phyloP scores from a whole-genome alignment of 2,888 invertebrate genomes.

The Plemyria rubiginata region DNA sequence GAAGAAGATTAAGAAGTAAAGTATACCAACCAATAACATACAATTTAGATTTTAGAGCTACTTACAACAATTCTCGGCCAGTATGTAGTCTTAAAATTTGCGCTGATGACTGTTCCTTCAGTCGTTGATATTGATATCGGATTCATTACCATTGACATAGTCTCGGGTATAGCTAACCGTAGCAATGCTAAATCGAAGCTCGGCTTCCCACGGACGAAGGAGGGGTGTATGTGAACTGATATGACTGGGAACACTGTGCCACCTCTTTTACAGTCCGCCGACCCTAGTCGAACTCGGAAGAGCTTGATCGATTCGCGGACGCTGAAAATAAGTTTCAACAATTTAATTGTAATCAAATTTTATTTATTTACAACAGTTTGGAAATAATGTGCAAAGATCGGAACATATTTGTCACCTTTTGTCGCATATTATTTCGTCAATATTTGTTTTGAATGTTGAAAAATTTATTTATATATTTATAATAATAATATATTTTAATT shows the following conservation, averaged over 20 bases:
- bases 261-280: constrained; percentile 69
- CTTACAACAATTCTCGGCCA: constrained; percentile 76
- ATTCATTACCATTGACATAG: constrained; percentile 47
- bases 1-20: too few relatives aligned
- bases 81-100: constrained; percentile 66
- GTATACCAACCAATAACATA: too few relatives aligned
- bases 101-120: constrained; percentile 54
- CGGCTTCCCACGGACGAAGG: constrained; percentile 52
- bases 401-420: too few relatives aligned
- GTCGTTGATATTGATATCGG: constrained; percentile 60
- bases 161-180: constrained; percentile 50
- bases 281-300: constrained; percentile 65
- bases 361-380: not conserved
- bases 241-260: constrained; percentile 60
- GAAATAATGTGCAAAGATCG: too few relatives aligned
- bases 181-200: constrained; percentile 65
- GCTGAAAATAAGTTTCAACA: constrained; percentile 49
- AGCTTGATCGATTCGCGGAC: constrained; percentile 68
- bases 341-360: not conserved
- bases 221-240: constrained; percentile 62
- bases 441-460: too few relatives aligned
- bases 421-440: too few relatives aligned
- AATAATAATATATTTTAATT: too few relatives aligned
- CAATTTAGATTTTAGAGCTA: too few relatives aligned
- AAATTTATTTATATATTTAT: too few relatives aligned